These are phyloP conservation scores for Yponomeuta sedellus DNA, from an alignment of 2,888 invertebrate species.

Conservation along the genomic window DNA sequence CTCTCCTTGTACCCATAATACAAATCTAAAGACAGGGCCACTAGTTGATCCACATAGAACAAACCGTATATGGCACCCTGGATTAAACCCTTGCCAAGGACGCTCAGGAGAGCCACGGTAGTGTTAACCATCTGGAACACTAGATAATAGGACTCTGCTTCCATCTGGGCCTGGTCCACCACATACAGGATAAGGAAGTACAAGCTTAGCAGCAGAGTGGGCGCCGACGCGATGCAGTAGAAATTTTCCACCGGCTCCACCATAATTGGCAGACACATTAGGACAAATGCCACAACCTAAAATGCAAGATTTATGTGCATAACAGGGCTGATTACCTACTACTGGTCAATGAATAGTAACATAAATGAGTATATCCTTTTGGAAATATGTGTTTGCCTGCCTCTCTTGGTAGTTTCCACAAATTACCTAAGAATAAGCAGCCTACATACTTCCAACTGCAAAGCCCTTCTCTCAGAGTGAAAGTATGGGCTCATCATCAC, in stretches of 20 bases:
- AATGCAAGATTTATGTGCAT: conserved; percentile 36
- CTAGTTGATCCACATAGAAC: conserved; percentile 59
- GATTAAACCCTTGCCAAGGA: conserved; percentile 44
- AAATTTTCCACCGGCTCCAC: conserved; percentile 52
- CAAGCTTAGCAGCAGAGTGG: conserved; percentile 58
- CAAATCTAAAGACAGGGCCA: conserved; percentile 53
- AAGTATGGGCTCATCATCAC: too few relatives aligned
- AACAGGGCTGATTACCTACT: conserved; percentile 29
- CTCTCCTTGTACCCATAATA: conserved; percentile 54
- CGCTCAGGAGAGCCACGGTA: conserved; percentile 30
- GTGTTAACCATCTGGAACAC: too few relatives aligned
- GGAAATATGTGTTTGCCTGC: too few relatives aligned
- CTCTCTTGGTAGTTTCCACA: too few relatives aligned
- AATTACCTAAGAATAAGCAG: too few relatives aligned
- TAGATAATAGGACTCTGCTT: conserved; percentile 38
- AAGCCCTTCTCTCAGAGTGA: too few relatives aligned
- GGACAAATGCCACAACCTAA: conserved; percentile 68
- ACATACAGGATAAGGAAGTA: conserved; percentile 42
- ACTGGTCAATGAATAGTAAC: too few relatives aligned
- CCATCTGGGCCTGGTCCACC: conserved; percentile 61
- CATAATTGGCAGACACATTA: conserved; percentile 60
- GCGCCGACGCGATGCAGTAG: conserved; percentile 55
- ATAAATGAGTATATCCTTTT: too few relatives aligned
- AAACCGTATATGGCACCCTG: conserved; percentile 29
- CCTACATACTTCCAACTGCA: conserved; percentile 22